Evolutionary conservation across 2,113 vertebrate species (phyloP).

Genomic region (Hirundichthys speculiger): DNA sequence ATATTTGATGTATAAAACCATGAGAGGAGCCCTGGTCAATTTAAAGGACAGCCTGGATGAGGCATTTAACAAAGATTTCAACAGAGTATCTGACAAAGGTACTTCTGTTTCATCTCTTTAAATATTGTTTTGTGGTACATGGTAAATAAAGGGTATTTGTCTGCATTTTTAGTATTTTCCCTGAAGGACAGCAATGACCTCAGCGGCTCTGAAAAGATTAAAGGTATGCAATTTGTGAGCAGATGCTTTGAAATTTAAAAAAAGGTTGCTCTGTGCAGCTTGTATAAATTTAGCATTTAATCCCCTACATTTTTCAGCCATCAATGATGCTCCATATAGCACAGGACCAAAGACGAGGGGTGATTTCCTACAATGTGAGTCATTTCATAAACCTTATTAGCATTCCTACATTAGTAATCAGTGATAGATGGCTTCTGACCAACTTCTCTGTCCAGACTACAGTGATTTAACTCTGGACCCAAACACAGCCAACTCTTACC

Average conservation of each 20-base stretch:
- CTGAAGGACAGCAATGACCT: constrained; percentile 59
- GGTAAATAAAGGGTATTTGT: not conserved
- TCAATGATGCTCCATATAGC: constrained; percentile 19
- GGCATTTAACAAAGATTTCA: constrained; percentile 62
- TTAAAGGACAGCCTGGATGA: constrained; percentile 65
- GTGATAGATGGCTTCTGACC: not conserved
- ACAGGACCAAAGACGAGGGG: constrained; percentile 69
- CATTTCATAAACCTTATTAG: not conserved
- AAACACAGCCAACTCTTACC: constrained; percentile 75
- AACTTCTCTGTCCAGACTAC: constrained; percentile 61
- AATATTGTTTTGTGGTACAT: not conserved
- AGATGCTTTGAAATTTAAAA: not conserved
- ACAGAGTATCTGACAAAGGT: constrained; percentile 74
- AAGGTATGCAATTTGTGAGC: constrained; percentile 42
- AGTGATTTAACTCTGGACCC: constrained; percentile 68
- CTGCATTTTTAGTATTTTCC: constrained; percentile 49
- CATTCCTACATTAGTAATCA: not conserved
- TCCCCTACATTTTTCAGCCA: constrained; percentile 10
- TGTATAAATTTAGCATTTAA: too few relatives aligned
- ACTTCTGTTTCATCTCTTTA: accelerated
- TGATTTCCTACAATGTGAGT: constrained; percentile 78
- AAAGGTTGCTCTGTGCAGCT: not conserved
- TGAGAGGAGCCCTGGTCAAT: constrained; percentile 64
- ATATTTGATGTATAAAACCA: constrained; percentile 73
- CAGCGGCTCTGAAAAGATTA: constrained; percentile 38